Evolutionary conservation across 2,113 vertebrate genomes (phyloP).

Genomic region (Otolemur garnettii): DNA sequence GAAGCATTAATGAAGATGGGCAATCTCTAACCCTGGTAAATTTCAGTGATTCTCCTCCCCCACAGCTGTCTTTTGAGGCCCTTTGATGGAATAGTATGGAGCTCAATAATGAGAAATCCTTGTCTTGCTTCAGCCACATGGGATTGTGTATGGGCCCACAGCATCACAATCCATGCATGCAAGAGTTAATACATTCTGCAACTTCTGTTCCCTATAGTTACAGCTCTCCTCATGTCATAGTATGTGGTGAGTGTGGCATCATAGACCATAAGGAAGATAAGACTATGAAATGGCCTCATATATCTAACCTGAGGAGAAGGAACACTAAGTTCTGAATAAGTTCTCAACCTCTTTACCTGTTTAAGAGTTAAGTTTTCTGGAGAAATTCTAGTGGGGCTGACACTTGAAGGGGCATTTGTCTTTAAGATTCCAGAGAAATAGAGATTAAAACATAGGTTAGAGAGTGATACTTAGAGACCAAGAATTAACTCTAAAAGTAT

Average conservation of each 20-base stretch:
- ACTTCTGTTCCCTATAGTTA: constrained; percentile 94
- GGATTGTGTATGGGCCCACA: constrained; percentile 93
- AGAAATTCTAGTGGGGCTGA: constrained; percentile 91
- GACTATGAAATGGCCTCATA: constrained; percentile 94
- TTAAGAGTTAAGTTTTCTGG: constrained; percentile 92
- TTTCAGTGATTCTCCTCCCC: constrained; percentile 91
- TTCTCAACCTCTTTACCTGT: constrained; percentile 91
- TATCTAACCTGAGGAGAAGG: constrained; percentile 92
- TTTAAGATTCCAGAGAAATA: constrained; percentile 95
- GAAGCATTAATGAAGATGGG: constrained; percentile 92
- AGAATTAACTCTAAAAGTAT: constrained; percentile 94
- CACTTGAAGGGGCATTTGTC: constrained; percentile 94
- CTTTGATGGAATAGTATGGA: constrained; percentile 90
- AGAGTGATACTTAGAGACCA: constrained; percentile 94
- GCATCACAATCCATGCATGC: constrained; percentile 91
- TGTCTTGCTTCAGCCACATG: constrained; percentile 95
- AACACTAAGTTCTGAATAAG: constrained; percentile 92
- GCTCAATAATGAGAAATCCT: constrained; percentile 89
- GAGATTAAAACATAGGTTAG: constrained; percentile 91
- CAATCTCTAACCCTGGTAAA: constrained; percentile 90
- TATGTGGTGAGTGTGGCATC: constrained; percentile 94
- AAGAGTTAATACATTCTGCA: constrained; percentile 95
- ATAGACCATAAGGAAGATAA: constrained; percentile 90
- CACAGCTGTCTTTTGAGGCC: constrained; percentile 91
- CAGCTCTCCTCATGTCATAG: constrained; percentile 91